phyloP scores from a whole-genome alignment of 2,113 vertebrate genomes.

The Haliaeetus leucogaster region DNA sequence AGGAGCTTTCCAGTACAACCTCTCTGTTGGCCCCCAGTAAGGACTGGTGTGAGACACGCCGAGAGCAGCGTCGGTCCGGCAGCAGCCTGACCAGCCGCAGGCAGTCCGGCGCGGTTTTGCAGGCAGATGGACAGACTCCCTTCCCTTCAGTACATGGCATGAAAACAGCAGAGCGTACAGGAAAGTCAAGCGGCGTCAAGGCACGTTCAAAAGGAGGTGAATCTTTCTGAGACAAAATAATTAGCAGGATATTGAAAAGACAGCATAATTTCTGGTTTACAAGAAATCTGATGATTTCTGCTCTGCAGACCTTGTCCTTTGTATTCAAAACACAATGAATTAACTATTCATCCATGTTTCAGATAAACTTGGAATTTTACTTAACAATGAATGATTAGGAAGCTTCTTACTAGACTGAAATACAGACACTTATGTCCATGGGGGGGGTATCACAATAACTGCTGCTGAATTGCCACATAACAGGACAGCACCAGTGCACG shows the following conservation, averaged over 20 bases:
- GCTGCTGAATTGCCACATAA: neutral
- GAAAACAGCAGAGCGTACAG: neutral
- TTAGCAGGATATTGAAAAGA: neutral
- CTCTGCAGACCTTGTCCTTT: neutral
- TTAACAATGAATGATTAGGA: neutral
- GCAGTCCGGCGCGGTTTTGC: neutral
- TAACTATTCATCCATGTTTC: neutral
- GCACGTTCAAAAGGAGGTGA: neutral
- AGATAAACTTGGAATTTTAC: neutral
- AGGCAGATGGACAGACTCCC: neutral
- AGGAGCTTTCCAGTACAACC: too few relatives aligned
- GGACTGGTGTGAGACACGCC: neutral
- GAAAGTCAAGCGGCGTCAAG: neutral
- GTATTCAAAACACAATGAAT: neutral
- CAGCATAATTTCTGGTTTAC: neutral
- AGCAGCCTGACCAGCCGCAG: too few relatives aligned
- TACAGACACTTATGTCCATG: neutral
- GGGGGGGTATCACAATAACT: neutral
- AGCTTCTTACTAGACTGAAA: neutral
- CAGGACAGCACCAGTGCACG: accelerated
- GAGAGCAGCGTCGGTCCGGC: too few relatives aligned
- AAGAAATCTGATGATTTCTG: neutral
- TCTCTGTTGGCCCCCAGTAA: neutral
- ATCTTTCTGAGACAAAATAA: neutral
- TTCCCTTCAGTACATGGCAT: neutral